Conservation (phyloP, 2,113 vertebrate species). For the Antechinus stuartii region DNA sequence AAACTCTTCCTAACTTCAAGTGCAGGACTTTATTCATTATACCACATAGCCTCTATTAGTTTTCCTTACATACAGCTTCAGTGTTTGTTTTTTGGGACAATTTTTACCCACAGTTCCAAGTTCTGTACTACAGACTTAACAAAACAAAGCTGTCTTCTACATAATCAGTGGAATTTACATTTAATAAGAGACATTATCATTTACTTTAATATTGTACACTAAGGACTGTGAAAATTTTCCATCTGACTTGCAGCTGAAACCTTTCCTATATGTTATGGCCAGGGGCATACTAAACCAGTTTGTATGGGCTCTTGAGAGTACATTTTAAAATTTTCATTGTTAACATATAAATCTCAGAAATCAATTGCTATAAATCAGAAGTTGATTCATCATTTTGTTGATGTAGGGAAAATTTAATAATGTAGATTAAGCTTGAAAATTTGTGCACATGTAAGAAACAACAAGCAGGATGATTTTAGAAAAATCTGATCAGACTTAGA, state of each 20-base stretch:
- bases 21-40: background rate
- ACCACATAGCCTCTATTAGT: background rate
- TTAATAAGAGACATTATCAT: background rate
- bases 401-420: background rate
- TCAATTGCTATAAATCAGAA: background rate
- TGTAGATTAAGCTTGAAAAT: background rate
- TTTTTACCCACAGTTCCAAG: background rate
- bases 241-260: background rate
- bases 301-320: background rate
- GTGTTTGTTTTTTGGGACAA: background rate
- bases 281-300: background rate
- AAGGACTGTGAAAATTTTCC: background rate
- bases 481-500: background rate
- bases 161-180: background rate
- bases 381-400: background rate
- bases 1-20: background rate
- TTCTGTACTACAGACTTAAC: background rate
- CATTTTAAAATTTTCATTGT: background rate
- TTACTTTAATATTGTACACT: background rate
- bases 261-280: background rate
- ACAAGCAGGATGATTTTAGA: background rate
- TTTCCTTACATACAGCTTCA: background rate
- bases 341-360: background rate
- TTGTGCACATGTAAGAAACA: background rate
- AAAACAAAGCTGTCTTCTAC: background rate